phyloP scores from a whole-genome alignment of 2,113 vertebrate species.

The Pterocles orientalis region DNA sequence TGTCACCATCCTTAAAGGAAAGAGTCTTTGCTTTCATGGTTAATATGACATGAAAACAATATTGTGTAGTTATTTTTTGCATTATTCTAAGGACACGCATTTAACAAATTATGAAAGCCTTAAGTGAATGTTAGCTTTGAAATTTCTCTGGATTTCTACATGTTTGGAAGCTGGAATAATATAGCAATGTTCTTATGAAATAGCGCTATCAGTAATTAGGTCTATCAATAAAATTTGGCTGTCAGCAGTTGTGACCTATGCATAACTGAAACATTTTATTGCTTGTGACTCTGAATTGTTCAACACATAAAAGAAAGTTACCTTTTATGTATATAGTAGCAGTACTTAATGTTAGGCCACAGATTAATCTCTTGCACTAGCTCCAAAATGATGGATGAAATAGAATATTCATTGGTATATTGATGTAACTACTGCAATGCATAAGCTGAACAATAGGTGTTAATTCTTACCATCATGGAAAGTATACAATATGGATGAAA shows the following conservation, averaged over 20 bases:
- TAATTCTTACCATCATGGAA: background rate
- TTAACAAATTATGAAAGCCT: background rate
- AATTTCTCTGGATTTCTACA: background rate
- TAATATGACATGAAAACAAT: background rate
- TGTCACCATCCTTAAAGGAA: background rate
- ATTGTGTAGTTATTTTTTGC: background rate
- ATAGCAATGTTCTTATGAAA: background rate
- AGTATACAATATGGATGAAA: background rate
- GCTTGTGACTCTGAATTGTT: background rate
- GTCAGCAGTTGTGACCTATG: background rate
- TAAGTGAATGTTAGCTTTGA: background rate
- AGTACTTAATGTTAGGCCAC: background rate
- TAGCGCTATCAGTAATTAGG: background rate
- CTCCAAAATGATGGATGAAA: background rate
- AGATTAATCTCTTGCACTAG: background rate
- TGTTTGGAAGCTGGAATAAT: background rate
- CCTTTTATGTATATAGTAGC: background rate
- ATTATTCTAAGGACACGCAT: background rate
- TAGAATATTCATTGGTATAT: background rate
- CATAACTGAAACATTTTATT: background rate
- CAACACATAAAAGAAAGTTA: background rate
- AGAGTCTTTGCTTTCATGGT: background rate
- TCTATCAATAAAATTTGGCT: background rate
- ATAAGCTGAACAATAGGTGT: accelerated
- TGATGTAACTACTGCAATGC: background rate